Evolutionary conservation across 2,797 vertebrate genomes (phyloP), one percentile per base, ranked within the genome.

Genomic region (Pseudomugil tenellus): DNA sequence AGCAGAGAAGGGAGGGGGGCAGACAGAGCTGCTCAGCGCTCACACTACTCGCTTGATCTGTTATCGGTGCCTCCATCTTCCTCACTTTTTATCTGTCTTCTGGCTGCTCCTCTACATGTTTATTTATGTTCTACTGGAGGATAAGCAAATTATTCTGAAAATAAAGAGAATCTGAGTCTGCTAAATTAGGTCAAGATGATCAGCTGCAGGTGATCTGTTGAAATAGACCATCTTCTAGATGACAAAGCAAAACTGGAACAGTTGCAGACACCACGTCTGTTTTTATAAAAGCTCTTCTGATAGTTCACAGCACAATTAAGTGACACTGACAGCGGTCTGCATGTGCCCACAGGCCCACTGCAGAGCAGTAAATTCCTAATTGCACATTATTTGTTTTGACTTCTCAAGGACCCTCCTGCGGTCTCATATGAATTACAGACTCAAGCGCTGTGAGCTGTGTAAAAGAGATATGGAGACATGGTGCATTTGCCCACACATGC

Each of bases 1-100:
- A 77, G 69, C 39, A 25, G 64, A 79, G 58, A 41, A 72, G 64
- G 78, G 70, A 68, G 67, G 62, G 63, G 61, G 67, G 65, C 29
- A 73, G 68, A 64, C 4, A 67, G 72, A 68, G 79, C 75, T 78
- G 72, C 75, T 82, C 76, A 52, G 58, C 70, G 71, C 79, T 76
- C 78, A 79, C 63, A 59, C 55, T 55, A 65, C 53, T 76, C 70
- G 66, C 67, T 75, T 82, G 68, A 75, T 84, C 66, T 55, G 58
- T 49, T 83, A 90, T 90, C 87, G 72, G 43, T 41, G 53, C 80
- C 82, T 85, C 84, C 76, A 87, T 91, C 88, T 87, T 86, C 28
- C 59, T 76, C 51, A 54, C 41, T 60, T 34, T n/a, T 35, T 69
- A 14, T 64, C 29, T 69, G 9, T 56, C 25, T 32, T 6, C 19